A percentile compares a stretch with the other conserved stretches of the same genome.
phyloP scores from a whole-genome alignment of 2,888 invertebrate species.

The Drosophila monieri region DNA sequence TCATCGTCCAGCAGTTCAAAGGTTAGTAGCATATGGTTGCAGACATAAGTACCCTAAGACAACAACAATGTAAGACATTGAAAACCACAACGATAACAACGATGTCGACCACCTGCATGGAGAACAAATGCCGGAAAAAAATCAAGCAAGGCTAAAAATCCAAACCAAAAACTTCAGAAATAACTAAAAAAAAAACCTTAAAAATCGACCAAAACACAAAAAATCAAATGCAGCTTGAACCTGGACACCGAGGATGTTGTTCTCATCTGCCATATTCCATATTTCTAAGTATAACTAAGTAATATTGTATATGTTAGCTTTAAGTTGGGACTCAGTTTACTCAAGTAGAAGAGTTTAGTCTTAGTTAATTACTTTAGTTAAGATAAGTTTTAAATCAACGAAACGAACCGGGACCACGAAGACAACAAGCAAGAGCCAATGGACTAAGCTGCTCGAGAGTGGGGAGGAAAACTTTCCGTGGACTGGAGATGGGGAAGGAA shows the following conservation, averaged over 20 bases:
- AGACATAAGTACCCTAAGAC: conserved; percentile 81
- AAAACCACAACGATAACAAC: conserved; percentile 42
- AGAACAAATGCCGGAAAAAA: neutral
- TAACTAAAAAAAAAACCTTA: neutral
- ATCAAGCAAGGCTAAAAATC: conserved; percentile 4
- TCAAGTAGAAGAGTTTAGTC: conserved; percentile 6
- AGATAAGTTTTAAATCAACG: conserved; percentile 8
- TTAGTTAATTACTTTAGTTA: neutral
- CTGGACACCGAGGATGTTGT: conserved; percentile 8
- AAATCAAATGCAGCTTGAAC: conserved; percentile 1
- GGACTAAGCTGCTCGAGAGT: neutral
- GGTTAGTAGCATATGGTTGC: conserved; percentile 90
- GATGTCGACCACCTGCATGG: conserved; percentile 25
- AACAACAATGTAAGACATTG: conserved; percentile 52
- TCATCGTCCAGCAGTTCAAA: conserved; percentile 88
- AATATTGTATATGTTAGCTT: conserved; percentile 4
- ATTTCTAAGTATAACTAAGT: conserved; percentile 21
- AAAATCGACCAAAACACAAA: neutral
- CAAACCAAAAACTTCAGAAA: conserved; percentile 5
- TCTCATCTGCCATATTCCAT: neutral
- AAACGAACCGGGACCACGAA: conserved; percentile 1
- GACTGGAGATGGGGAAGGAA: too few relatives aligned
- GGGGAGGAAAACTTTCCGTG: neutral
- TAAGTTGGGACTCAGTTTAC: neutral
- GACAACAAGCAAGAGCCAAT: neutral